Evolutionary conservation across 2,888 invertebrate genomes (phyloP), one percentile per base, ranked within the genome.

Genomic region (Acleris emargana): DNA sequence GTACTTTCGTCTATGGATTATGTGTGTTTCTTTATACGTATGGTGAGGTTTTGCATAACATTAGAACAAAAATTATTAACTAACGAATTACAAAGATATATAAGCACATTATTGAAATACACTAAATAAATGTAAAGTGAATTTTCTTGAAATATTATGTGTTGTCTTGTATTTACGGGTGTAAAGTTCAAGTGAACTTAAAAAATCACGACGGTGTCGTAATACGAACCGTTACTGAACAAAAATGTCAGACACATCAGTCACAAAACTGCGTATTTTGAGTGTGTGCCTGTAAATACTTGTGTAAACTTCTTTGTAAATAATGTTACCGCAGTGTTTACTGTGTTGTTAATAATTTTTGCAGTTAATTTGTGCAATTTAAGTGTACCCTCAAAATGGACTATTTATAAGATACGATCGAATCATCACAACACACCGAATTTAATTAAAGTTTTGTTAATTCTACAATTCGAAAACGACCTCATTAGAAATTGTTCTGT

Each of bases 201-300:
- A 13, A 13, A 38, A 38, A 38, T 38, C 38, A 38, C 38, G 1
- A 38, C 38, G 0, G 38, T 38, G 38, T 13, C 45, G 45, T 45
- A 45, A 45, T 64, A 75, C 60, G 77, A 68, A 79, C 73, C 69
- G 72, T 62, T 63, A 42, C 49, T 42, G 73, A 76, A 79, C 73
- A 76, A 79, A 82, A 83, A 82, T 84, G 84, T 83, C 85, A 83
- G 72, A 62, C 52, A 47, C 16, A 38, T 69, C 68, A 71, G 77
- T 73, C 68, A 71, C 73, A 75, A 73, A 82, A 88, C 80, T 88
- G 87, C 88, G 89, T 87, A 89, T 86, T 86, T 83, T 81, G 72
- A 71, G 70, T 77, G 72, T 73, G 76, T 79, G 74, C 73, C 64
- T 70, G 58, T 58, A 67, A 68, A 68, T 73, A 76, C 70, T 68